These are phyloP conservation scores for Cyprinodon tularosa DNA, from an alignment of 2,113 vertebrate genomes.

Conservation along the genomic window DNA sequence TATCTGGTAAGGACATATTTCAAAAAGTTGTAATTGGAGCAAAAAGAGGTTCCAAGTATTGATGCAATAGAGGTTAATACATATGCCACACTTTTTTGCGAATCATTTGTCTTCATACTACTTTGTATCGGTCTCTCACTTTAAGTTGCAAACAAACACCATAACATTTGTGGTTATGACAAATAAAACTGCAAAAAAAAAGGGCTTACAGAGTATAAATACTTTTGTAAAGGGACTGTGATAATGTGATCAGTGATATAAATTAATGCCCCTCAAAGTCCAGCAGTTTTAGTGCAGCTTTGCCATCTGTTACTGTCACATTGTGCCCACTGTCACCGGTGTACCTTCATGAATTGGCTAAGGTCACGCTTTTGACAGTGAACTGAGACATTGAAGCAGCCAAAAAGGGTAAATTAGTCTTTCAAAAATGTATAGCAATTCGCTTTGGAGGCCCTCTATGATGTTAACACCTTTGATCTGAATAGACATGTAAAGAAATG, in stretches of 20 bases:
- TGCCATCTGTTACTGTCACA: conserved; percentile 26
- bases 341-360: conserved; percentile 32
- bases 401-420: conserved; percentile 11
- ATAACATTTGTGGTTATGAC: background rate
- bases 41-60: background rate
- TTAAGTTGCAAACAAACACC: background rate
- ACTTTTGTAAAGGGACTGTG: background rate
- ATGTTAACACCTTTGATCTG: conserved; percentile 7
- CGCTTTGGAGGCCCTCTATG: background rate
- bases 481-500: conserved; percentile 10
- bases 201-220: background rate
- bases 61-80: background rate
- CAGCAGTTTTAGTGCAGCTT: conserved; percentile 1
- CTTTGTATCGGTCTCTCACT: background rate
- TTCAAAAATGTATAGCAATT: conserved; percentile 21
- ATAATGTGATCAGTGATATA: background rate
- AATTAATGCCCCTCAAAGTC: background rate
- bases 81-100: background rate
- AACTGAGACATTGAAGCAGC: conserved; percentile 18
- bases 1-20: background rate
- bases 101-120: background rate
- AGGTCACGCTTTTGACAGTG: conserved; percentile 40
- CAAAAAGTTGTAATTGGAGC: background rate
- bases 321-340: conserved; percentile 17
- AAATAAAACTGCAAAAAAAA: background rate